These are phyloP conservation scores for Coregonus sp. DNA, from an alignment of 2,797 vertebrate species.

Conservation along the genomic window DNA sequence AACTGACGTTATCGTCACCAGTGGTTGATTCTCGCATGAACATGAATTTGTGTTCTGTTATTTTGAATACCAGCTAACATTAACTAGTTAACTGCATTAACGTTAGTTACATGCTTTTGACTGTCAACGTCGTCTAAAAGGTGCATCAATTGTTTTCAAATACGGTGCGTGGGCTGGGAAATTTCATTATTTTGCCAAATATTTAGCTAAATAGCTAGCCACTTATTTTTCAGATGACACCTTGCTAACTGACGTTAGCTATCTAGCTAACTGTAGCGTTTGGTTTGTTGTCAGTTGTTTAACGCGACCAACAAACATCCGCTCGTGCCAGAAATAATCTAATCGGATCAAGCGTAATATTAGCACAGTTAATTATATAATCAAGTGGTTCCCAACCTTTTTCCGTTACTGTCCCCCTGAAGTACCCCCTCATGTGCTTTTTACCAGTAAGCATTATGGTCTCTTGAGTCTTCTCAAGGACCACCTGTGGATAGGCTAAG, in stretches of 20 bases:
- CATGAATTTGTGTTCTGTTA: neutral
- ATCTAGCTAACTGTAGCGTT: constrained; percentile 8
- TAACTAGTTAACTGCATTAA: too few relatives aligned
- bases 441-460: too few relatives aligned
- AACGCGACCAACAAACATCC: constrained; percentile 32
- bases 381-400: constrained; percentile 3
- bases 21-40: neutral
- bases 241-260: constrained; percentile 11
- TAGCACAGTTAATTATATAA: constrained; percentile 37
- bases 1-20: constrained; percentile 40
- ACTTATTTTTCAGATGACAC: neutral
- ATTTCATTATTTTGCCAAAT: neutral
- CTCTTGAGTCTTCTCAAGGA: too few relatives aligned
- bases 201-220: constrained; percentile 5
- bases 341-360: constrained; percentile 31
- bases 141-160: neutral
- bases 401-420: neutral
- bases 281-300: constrained; percentile 7
- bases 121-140: neutral
- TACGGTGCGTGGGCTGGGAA: neutral
- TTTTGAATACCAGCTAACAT: neutral
- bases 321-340: constrained; percentile 43
- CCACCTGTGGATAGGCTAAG: too few relatives aligned
- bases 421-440: too few relatives aligned
- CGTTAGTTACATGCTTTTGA: neutral